Conservation (phyloP, 1,140 invertebrate species). For the Habropoda laboriosa region DNA sequence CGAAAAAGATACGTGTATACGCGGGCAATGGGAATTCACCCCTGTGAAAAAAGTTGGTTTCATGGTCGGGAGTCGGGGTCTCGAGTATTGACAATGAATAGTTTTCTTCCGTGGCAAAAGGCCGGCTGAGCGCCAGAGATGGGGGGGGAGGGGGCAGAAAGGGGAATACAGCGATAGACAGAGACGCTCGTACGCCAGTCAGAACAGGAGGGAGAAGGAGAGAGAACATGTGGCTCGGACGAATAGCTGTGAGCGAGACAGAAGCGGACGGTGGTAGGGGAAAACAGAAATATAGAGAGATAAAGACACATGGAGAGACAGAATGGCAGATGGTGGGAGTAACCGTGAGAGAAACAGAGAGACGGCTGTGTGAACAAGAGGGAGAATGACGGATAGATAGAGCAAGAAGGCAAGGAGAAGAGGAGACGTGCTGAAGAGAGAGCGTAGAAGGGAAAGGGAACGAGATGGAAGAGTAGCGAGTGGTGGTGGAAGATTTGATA, state of each 20-base stretch:
- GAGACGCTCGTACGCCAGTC: slow-evolving; percentile 3
- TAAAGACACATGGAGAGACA: slow-evolving; percentile 57
- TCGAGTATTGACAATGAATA: slow-evolving; percentile 70
- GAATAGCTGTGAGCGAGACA: slow-evolving; percentile 31
- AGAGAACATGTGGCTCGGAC: slow-evolving; percentile 20
- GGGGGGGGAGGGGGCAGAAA: background rate
- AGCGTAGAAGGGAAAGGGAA: background rate
- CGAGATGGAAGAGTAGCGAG: background rate
- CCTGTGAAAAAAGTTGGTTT: slow-evolving; percentile 63
- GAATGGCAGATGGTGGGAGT: slow-evolving; percentile 22
- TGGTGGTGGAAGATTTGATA: slow-evolving; percentile 57
- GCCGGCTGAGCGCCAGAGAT: slow-evolving; percentile 1
- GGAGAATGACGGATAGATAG: slow-evolving; percentile 6
- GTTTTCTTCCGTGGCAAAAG: slow-evolving; percentile 65
- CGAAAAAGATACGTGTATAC: slow-evolving; percentile 26
- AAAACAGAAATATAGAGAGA: slow-evolving; percentile 48
- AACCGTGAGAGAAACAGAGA: background rate
- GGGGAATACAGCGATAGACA: background rate
- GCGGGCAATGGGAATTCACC: slow-evolving; percentile 51
- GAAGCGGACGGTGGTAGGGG: background rate
- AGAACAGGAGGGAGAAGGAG: slow-evolving; percentile 43
- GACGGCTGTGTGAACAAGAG: background rate
- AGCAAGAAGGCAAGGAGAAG: background rate
- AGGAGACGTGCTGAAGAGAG: slow-evolving; percentile 28
- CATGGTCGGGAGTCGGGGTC: slow-evolving; percentile 60